A percentile compares a stretch with the other conserved stretches of the same genome.
These are phyloP conservation scores for Shinisaurus crocodilurus DNA, from an alignment of 2,113 vertebrate species.

Conservation along the genomic window DNA sequence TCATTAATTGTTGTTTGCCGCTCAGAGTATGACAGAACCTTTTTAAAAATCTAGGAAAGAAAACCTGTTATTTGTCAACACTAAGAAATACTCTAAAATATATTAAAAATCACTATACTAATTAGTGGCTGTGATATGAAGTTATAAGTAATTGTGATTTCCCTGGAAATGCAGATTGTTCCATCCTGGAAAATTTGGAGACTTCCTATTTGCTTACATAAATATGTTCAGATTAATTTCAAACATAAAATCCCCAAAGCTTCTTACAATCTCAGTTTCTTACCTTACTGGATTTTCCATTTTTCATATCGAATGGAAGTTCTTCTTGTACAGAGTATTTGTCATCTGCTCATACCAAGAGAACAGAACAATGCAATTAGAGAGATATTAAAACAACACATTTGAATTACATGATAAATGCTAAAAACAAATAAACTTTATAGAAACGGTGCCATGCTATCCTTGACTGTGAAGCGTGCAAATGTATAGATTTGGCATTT, in stretches of 20 bases:
- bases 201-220: not conserved
- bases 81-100: not conserved
- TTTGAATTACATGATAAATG: conserved; percentile 45
- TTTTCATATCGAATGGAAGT: conserved; percentile 24
- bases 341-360: not conserved
- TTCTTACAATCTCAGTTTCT: conserved; percentile 22
- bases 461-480: conserved; percentile 56
- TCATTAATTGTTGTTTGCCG: not conserved
- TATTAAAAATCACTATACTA: not conserved
- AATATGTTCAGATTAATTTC: conserved; percentile 1
- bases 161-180: not conserved
- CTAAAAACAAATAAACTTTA: conserved; percentile 56
- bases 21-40: not conserved
- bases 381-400: conserved; percentile 49
- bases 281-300: conserved; percentile 54
- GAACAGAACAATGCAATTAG: conserved; percentile 58
- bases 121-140: not conserved
- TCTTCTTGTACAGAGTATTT: conserved; percentile 39
- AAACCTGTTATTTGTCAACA: not conserved
- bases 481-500: conserved; percentile 64
- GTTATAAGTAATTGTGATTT: not conserved
- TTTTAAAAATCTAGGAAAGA: not conserved
- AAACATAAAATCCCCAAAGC: not conserved
- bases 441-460: conserved; percentile 46
- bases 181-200: not conserved